Percentiles rank a stretch among this genome's conserved stretches.
Evolutionary conservation across 2,888 invertebrate species (phyloP).

Genomic region (Cactoblastis cactorum): DNA sequence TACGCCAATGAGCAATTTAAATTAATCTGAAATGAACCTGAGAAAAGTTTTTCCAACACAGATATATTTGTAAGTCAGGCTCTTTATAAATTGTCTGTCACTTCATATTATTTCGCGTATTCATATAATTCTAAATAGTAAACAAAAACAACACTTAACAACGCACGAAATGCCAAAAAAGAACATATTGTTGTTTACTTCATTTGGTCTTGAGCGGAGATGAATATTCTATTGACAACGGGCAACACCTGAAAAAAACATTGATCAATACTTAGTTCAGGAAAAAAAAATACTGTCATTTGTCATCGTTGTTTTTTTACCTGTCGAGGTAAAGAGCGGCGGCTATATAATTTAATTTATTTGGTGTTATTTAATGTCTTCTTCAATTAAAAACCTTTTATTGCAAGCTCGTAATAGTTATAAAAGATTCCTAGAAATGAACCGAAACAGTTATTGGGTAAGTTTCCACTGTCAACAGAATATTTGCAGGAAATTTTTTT

Average conservation of each 20-base stretch:
- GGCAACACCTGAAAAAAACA: constrained; percentile 29
- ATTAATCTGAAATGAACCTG: background rate
- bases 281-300: constrained; percentile 28
- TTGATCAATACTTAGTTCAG: constrained; percentile 3
- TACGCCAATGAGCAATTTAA: background rate
- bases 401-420: constrained; percentile 48
- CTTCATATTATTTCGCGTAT: too few relatives aligned
- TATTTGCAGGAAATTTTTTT: too few relatives aligned
- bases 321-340: background rate
- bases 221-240: constrained; percentile 15
- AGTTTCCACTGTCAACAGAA: constrained; percentile 38
- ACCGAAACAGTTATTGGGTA: constrained; percentile 49
- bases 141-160: too few relatives aligned
- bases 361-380: constrained; percentile 60
- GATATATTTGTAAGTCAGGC: too few relatives aligned
- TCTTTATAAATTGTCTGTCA: too few relatives aligned
- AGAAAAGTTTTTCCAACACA: background rate
- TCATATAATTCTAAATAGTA: too few relatives aligned
- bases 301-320: constrained; percentile 2
- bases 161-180: too few relatives aligned
- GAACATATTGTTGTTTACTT: too few relatives aligned
- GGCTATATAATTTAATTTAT: too few relatives aligned
- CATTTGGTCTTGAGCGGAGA: too few relatives aligned
- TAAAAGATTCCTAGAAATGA: constrained; percentile 44
- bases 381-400: constrained; percentile 54